Conservation (phyloP, 1,140 invertebrate species). For the Thrips palmi region DNA sequence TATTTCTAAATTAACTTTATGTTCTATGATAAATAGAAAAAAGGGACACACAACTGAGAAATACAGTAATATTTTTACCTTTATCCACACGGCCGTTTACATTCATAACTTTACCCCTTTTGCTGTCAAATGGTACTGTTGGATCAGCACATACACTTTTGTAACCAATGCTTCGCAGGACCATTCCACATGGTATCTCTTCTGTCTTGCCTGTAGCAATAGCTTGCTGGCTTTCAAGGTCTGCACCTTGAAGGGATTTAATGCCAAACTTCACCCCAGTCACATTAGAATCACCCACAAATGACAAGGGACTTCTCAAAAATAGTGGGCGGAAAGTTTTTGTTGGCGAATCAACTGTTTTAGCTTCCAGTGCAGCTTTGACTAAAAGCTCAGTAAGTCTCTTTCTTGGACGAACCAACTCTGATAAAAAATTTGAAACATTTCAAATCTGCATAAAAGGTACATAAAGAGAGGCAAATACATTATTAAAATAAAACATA, state of each 20-base stretch:
- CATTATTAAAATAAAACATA: constrained; percentile 13
- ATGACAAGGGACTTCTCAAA: constrained; percentile 47
- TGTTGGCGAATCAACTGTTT: constrained; percentile 21
- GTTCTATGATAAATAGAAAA: too few species aligned
- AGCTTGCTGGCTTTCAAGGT: constrained; percentile 28
- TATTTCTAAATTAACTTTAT: constrained; percentile 7
- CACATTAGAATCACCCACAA: constrained; percentile 29
- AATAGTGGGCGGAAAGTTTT: constrained; percentile 63
- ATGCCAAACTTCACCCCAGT: constrained; percentile 36
- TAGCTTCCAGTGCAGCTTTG: constrained; percentile 35
- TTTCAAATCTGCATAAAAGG: background rate
- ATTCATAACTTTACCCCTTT: constrained; percentile 48
- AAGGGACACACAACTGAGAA: background rate
- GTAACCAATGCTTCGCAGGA: constrained; percentile 75
- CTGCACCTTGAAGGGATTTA: constrained; percentile 42
- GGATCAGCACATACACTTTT: constrained; percentile 49
- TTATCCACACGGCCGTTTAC: constrained; percentile 35
- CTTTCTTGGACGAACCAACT: constrained; percentile 57
- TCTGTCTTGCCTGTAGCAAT: constrained; percentile 38
- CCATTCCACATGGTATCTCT: constrained; percentile 43
- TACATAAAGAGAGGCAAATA: background rate
- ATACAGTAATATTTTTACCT: constrained; percentile 17
- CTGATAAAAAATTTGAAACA: constrained; percentile 28
- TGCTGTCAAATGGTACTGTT: constrained; percentile 54
- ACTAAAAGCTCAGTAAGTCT: constrained; percentile 76